Evolutionary conservation across 2,113 vertebrate genomes (phyloP).

Genomic region (Onychostoma macrolepis): DNA sequence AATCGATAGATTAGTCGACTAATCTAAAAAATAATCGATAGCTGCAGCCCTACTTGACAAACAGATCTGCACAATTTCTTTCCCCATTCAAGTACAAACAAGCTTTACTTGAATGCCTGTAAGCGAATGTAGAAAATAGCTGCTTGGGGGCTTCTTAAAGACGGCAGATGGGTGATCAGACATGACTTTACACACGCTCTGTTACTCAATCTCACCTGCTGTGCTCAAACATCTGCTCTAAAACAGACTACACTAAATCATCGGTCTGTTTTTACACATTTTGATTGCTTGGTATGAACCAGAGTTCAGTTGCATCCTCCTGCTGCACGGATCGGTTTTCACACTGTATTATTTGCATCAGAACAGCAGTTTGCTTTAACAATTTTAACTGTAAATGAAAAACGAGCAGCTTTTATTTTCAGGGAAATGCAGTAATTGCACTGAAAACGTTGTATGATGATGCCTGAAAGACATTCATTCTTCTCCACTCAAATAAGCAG

Average conservation of each 20-base stretch:
- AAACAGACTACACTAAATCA: background rate
- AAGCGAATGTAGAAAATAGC: background rate
- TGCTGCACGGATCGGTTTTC: background rate
- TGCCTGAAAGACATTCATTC: constrained; percentile 65
- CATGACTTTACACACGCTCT: background rate
- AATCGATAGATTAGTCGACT: too few relatives aligned
- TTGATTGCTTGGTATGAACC: background rate
- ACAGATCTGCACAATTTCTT: background rate
- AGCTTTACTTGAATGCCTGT: background rate
- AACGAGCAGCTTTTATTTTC: constrained; percentile 50
- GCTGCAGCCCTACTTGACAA: too few relatives aligned
- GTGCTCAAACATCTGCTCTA: background rate
- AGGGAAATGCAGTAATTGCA: constrained; percentile 56
- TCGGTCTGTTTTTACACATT: background rate
- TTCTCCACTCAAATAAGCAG: constrained; percentile 54
- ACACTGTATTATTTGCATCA: background rate
- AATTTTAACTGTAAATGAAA: constrained; percentile 34
- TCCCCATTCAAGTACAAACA: background rate
- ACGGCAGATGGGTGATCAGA: background rate
- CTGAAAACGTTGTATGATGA: constrained; percentile 55
- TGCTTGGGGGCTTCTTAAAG: background rate
- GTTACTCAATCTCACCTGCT: background rate
- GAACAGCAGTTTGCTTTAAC: background rate
- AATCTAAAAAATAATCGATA: too few relatives aligned
- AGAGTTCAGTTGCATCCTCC: background rate